Base-by-base conservation (phyloP, 2,797 vertebrate species). In the Gobionotothen gibberifrons region DNA sequence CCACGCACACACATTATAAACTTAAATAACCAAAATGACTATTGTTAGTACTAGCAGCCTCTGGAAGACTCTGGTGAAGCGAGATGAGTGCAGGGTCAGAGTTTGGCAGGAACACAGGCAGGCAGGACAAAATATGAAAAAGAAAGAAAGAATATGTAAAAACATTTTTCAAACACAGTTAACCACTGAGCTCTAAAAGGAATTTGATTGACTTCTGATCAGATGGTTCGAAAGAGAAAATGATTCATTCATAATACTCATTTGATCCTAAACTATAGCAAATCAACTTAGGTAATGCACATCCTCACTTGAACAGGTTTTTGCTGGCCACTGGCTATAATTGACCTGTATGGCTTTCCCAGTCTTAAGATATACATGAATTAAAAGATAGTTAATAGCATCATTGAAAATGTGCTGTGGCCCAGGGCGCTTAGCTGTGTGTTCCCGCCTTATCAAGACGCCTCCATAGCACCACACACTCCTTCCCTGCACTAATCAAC, bases 351-450 rank as follows among this genome's bases (percentile, higher is more conserved):
- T 74, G 78, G 70, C 78, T 85, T 88, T 84, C 76, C 8, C n/a
- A 79, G 74, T 76, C 73, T 76, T 76, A 43, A 67, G 72, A 83
- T 86, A 76, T 81, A 82, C 76, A 79, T 79, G 78, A 90, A 90
- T 91, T 89, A 91, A 74, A 68, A 82, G 54, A 55, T 62, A 75
- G 82, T 84, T 90, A 93, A 92, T 90, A 89, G 85, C 81, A 86
- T 85, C 46, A 79, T 72, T 88, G 65, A 74, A 68, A 87, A 55
- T 13, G 22, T 26, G 60, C 51, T 54, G 61, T 63, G 67, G 79
- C 87, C 85, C 2, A 29, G 19, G 68, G 89, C 74, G 11, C 61
- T 63, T 76, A 53, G 26, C 43, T 69, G 62, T 78, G 53, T 67
- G 60, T 58, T 69, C 17, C 19, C 57, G 6, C 10, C 57, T 63